These are phyloP conservation scores for Frieseomelitta varia DNA, from an alignment of 1,140 invertebrate species.

Conservation along the genomic window DNA sequence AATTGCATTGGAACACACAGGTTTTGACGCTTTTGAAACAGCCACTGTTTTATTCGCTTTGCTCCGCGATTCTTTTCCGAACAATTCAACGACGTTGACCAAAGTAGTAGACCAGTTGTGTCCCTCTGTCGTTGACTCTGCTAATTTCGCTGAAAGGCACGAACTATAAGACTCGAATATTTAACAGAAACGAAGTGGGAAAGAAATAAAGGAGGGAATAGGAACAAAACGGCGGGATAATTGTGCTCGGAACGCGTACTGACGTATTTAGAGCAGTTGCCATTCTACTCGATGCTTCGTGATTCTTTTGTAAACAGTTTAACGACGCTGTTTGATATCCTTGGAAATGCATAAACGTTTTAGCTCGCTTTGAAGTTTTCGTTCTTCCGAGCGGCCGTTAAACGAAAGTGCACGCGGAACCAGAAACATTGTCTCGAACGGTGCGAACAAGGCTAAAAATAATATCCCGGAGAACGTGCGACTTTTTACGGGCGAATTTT, in stretches of 20 bases:
- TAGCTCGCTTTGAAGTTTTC: slow-evolving; percentile 46
- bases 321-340: slow-evolving; percentile 45
- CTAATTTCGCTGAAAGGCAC: too few species aligned
- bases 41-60: too few species aligned
- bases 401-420: not conserved
- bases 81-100: too few species aligned
- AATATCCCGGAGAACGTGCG: not conserved
- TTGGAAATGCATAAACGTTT: slow-evolving; percentile 40
- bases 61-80: too few species aligned
- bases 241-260: not conserved
- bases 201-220: too few species aligned
- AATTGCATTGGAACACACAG: too few species aligned
- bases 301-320: slow-evolving; percentile 55
- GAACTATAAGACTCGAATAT: too few species aligned
- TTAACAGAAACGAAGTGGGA: too few species aligned
- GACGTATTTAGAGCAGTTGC: not conserved
- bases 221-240: not conserved
- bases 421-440: slow-evolving; percentile 5
- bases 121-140: too few species aligned
- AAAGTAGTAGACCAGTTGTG: too few species aligned
- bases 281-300: slow-evolving; percentile 15
- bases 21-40: too few species aligned
- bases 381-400: slow-evolving; percentile 3
- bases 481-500: not conserved
- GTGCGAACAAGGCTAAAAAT: not conserved